phyloP scores from a whole-genome alignment of 2,797 vertebrate genomes.

The Diglossa cyanea region DNA sequence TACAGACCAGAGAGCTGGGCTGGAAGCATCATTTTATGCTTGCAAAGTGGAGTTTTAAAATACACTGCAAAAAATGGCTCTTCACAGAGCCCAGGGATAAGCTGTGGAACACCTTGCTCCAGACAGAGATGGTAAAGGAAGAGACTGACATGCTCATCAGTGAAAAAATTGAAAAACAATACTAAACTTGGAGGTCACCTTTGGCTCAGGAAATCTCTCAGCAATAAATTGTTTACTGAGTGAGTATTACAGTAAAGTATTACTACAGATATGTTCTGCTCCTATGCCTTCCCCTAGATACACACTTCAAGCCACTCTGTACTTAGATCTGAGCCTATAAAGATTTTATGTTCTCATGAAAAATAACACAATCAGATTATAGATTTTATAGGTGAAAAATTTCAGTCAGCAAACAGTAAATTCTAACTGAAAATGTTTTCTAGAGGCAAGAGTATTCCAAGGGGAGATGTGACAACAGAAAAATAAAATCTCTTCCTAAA shows the following conservation, averaged over 20 bases:
- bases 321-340: background rate
- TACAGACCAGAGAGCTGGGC: background rate
- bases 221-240: background rate
- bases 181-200: background rate
- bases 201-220: background rate
- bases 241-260: background rate
- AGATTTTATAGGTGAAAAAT: background rate
- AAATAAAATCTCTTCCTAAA: background rate
- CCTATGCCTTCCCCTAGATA: background rate
- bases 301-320: background rate
- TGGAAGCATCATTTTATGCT: background rate
- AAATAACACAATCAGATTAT: conserved; percentile 15
- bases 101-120: background rate
- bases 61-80: background rate
- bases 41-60: background rate
- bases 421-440: background rate
- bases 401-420: background rate
- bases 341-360: conserved; percentile 33
- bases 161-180: background rate
- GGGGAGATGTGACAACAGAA: background rate
- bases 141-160: rapidly evolving
- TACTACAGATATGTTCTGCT: background rate
- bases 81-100: background rate
- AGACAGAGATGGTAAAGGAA: background rate
- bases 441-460: background rate